Conservation (phyloP, 1,140 invertebrate species). For the Panulirus ornatus region DNA sequence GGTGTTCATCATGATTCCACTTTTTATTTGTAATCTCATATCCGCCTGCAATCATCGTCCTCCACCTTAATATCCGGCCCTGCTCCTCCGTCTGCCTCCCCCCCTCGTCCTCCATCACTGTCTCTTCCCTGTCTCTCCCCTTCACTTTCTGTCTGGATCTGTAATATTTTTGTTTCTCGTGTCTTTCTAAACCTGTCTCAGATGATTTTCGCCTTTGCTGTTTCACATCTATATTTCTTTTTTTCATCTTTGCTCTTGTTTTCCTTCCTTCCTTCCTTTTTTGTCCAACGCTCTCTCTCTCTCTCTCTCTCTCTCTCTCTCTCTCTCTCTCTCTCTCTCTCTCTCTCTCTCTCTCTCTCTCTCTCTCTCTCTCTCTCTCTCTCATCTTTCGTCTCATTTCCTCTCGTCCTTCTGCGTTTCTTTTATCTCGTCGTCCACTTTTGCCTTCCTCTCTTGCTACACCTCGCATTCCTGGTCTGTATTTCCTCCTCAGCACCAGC, state of each 20-base stretch:
- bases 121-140: not conserved
- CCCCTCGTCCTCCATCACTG: conserved; percentile 4
- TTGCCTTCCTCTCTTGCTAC: not conserved
- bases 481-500: too few species aligned
- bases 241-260: not conserved
- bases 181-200: not conserved
- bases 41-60: conserved; percentile 50
- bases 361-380: not conserved
- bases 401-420: not conserved
- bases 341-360: not conserved
- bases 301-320: not conserved
- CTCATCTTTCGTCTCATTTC: too few species aligned
- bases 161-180: not conserved
- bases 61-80: conserved; percentile 34
- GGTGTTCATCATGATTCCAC: conserved; percentile 25
- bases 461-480: too few species aligned
- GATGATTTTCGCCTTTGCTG: not conserved
- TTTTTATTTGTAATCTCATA: conserved; percentile 50
- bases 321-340: not conserved
- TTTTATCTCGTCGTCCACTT: not conserved
- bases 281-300: not conserved
- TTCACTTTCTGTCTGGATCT: not conserved
- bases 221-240: not conserved
- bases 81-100: not conserved
- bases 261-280: not conserved